Conservation (phyloP, 2,888 invertebrate genomes). For the Catonia carolina region DNA sequence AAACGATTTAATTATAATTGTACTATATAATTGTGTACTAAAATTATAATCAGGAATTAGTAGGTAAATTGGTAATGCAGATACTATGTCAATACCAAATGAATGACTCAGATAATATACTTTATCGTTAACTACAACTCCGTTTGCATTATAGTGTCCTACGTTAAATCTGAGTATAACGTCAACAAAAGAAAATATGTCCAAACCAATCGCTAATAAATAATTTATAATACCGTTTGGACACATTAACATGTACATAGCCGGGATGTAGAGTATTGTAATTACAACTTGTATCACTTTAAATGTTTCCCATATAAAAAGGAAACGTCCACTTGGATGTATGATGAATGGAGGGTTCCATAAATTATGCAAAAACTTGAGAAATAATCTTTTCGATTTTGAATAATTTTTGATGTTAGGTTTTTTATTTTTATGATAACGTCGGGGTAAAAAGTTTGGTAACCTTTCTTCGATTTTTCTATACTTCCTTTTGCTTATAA, state of each 20-base stretch:
- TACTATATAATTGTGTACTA: not conserved
- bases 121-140: not conserved
- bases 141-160: not conserved
- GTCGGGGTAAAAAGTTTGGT: too few species aligned
- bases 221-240: not conserved
- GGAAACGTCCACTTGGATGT: not conserved
- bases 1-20: not conserved
- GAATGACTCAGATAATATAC: not conserved
- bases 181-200: not conserved
- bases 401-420: too few species aligned
- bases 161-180: not conserved
- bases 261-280: not conserved
- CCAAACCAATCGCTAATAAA: not conserved
- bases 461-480: too few species aligned
- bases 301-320: not conserved
- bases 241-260: not conserved
- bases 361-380: not conserved
- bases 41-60: not conserved
- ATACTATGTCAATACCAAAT: not conserved
- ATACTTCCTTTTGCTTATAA: slow-evolving; percentile 4
- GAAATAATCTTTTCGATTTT: too few species aligned
- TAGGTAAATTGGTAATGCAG: not conserved
- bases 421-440: too few species aligned
- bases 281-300: not conserved
- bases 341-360: not conserved